These are phyloP conservation scores for Orussus abietinus DNA, from an alignment of 1,140 invertebrate genomes.

Conservation along the genomic window DNA sequence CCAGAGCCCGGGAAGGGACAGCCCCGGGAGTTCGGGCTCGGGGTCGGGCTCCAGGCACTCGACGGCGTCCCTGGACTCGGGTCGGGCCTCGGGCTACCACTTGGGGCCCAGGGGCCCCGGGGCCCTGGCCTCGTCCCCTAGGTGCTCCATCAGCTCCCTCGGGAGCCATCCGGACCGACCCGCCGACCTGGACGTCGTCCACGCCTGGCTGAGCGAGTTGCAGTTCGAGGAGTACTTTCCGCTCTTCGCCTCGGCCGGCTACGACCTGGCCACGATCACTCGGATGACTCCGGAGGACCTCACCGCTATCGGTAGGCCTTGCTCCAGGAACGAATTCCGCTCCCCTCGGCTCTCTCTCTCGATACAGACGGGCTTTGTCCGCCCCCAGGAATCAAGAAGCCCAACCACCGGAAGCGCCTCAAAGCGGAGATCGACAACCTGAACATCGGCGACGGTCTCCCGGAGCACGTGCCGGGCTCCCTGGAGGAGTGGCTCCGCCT, in stretches of 20 bases:
- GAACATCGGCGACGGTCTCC: constrained; percentile 89
- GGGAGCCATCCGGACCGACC: constrained; percentile 62
- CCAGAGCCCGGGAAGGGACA: constrained; percentile 83
- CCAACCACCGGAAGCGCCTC: constrained; percentile 91
- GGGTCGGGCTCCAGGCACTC: constrained; percentile 85
- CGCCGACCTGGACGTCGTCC: constrained; percentile 80
- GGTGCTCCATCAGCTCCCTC: constrained; percentile 72
- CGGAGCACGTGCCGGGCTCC: constrained; percentile 87
- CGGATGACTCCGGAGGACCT: constrained; percentile 96
- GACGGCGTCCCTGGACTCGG: constrained; percentile 88
- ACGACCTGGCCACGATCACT: constrained; percentile 95
- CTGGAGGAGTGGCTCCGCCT: constrained; percentile 91
- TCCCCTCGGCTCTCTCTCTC: no score
- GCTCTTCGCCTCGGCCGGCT: constrained; percentile 91
- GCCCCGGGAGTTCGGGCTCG: constrained; percentile 83
- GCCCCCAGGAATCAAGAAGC: constrained; percentile 80
- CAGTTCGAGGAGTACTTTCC: constrained; percentile 95
- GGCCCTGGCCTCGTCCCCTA: constrained; percentile 51
- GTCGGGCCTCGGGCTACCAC: constrained; percentile 74
- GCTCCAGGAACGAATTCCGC: neutral
- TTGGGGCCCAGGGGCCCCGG: constrained; percentile 52
- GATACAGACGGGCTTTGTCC: no score
- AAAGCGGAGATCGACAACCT: constrained; percentile 95
- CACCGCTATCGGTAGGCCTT: constrained; percentile 64
- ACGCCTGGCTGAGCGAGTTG: constrained; percentile 90